These are phyloP conservation scores for Malachius bipustulatus DNA, from an alignment of 2,888 invertebrate species.

Conservation along the genomic window DNA sequence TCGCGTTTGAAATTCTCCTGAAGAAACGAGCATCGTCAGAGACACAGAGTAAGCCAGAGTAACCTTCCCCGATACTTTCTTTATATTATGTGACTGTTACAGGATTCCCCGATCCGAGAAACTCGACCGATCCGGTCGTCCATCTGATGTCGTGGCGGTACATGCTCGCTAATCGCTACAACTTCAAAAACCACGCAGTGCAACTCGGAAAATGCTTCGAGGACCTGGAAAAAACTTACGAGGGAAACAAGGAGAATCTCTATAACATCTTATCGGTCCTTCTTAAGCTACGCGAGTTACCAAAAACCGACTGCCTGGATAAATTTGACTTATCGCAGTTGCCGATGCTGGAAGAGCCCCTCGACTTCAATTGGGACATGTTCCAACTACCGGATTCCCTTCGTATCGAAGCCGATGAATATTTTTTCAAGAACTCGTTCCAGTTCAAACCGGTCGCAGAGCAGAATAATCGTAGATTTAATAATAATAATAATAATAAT, in stretches of 20 bases:
- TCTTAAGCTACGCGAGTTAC: conserved; percentile 21
- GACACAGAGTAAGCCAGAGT: conserved; percentile 11
- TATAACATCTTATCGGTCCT: conserved; percentile 24
- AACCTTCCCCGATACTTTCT: neutral
- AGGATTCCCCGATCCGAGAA: neutral
- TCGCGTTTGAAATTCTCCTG: conserved; percentile 29
- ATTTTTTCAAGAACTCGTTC: neutral
- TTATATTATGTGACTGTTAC: conserved; percentile 7
- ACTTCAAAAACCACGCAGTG: conserved; percentile 24
- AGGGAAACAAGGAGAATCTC: conserved; percentile 16
- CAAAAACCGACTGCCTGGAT: neutral
- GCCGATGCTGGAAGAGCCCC: neutral
- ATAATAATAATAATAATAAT: neutral
- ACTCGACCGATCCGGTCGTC: conserved; percentile 23
- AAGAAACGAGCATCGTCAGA: conserved; percentile 11
- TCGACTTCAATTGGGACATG: neutral
- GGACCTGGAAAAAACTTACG: conserved; percentile 19
- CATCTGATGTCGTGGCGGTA: conserved; percentile 31
- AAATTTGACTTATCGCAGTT: neutral
- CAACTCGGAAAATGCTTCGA: conserved; percentile 22
- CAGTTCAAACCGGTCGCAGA: neutral
- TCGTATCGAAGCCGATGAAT: neutral
- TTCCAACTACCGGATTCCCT: neutral
- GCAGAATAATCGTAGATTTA: neutral
- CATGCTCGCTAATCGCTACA: conserved; percentile 25